These are phyloP conservation scores for Bubo scandiacus DNA, from an alignment of 2,113 vertebrate genomes.

Conservation along the genomic window DNA sequence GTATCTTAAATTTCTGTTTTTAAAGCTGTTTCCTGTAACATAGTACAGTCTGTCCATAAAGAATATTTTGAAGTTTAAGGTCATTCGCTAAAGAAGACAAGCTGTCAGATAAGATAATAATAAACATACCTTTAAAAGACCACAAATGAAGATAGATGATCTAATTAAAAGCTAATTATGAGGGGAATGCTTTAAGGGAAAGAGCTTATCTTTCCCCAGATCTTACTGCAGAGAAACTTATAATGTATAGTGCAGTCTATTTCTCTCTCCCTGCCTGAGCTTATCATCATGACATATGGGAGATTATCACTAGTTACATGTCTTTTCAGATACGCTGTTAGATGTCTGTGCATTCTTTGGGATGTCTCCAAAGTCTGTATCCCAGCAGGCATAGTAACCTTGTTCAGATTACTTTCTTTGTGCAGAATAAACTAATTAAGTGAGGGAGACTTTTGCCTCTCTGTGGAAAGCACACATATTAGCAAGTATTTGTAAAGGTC, in stretches of 20 bases:
- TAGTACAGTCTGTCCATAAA: neutral
- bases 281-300: neutral
- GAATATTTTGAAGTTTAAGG: neutral
- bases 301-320: neutral
- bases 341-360: neutral
- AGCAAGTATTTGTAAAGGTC: neutral
- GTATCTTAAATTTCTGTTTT: neutral
- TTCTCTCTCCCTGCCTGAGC: neutral
- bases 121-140: neutral
- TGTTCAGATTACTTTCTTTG: neutral
- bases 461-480: neutral
- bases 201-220: neutral
- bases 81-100: neutral
- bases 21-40: neutral
- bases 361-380: neutral
- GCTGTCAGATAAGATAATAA: neutral
- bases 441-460: neutral
- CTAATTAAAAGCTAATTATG: slow-evolving; percentile 28
- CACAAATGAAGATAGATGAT: neutral
- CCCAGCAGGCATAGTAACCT: neutral
- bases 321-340: neutral
- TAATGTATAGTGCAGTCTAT: neutral
- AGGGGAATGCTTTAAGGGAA: neutral
- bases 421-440: neutral
- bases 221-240: neutral